Base-by-base conservation (phyloP, 2,888 invertebrate genomes). In the Dasypogon diadema region DNA sequence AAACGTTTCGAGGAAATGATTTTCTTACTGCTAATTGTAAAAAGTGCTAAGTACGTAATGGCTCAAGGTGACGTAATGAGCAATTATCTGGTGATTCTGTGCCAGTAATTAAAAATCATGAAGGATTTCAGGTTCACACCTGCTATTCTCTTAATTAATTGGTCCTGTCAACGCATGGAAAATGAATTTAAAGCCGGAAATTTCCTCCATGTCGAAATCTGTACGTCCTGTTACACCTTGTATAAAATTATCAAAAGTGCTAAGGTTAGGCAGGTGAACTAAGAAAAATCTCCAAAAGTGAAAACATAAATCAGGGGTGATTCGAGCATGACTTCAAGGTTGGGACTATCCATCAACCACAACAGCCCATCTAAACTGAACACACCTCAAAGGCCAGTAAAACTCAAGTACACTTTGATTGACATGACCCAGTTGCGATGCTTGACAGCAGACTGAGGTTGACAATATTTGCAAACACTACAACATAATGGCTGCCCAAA, bases 381-480 rank as follows among this genome's bases (percentile, higher is more conserved):
- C 21, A 21, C 21, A 60, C n/a, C 37, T 21, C 16, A 18, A 37
- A 37, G 37, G 60, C 37, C 24, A 26, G 26, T 54, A 54, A 5
- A 6, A 68, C 48, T 68, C 46, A 46, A 48, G 18, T 46, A 14
- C 18, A 34, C 4, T 51, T 70, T 70, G 70, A 70, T 54, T 70
- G 70, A 70, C 70, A 70, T 14, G 24, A 8, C 65, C 46, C 16
- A 10, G 46, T 12, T 24, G 8, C 51, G 48, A 18, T 70, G 70
- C 54, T 21, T 70, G 70, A 70, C 70, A 70, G 54, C 18, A 34
- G 12, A 12, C 48, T 54, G 30, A 46, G 37, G 34, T 34, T 70
- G 54, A 70, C 70, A 70, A 46, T 70, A 70, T 70, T 70, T 54
- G 54, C 34, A 70, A 54, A 54, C 21, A 70, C 70, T 54, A 54